phyloP scores from a whole-genome alignment of 1,140 invertebrate genomes.

The Drosophila carrolli region DNA sequence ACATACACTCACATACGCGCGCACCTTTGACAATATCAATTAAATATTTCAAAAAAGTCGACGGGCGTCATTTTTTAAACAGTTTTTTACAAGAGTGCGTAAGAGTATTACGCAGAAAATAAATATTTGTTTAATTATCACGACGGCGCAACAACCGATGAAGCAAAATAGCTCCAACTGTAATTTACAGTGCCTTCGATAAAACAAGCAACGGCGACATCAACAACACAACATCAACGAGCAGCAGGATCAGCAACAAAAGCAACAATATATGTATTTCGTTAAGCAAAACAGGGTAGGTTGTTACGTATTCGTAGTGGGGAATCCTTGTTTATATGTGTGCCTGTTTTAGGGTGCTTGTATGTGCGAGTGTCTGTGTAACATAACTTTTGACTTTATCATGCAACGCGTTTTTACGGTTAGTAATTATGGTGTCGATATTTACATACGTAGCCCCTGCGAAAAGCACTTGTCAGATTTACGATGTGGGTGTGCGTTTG shows the following conservation, averaged over 20 bases:
- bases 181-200: slow-evolving; percentile 74
- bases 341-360: neutral
- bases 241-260: slow-evolving; percentile 28
- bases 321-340: neutral
- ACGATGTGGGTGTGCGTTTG: neutral
- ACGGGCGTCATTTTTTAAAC: slow-evolving; percentile 50
- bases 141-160: slow-evolving; percentile 22
- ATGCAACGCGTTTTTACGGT: slow-evolving; percentile 53
- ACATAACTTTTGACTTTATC: slow-evolving; percentile 46
- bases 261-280: slow-evolving; percentile 30
- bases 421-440: slow-evolving; percentile 65
- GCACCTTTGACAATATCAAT: slow-evolving; percentile 46
- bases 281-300: slow-evolving; percentile 62
- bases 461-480: slow-evolving; percentile 30
- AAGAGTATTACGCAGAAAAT: slow-evolving; percentile 30
- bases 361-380: slow-evolving; percentile 26
- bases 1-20: slow-evolving; percentile 14
- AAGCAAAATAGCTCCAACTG: slow-evolving; percentile 67
- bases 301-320: slow-evolving; percentile 62
- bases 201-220: slow-evolving; percentile 56
- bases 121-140: slow-evolving; percentile 72
- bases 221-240: slow-evolving; percentile 23
- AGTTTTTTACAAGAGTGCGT: slow-evolving; percentile 52
- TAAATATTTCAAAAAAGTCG: slow-evolving; percentile 29
- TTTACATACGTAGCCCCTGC: slow-evolving; percentile 43